A percentile compares a stretch with the other conserved stretches of the same genome.
Conservation (phyloP, 2,888 invertebrate species). For the Pyrgus malvae region DNA sequence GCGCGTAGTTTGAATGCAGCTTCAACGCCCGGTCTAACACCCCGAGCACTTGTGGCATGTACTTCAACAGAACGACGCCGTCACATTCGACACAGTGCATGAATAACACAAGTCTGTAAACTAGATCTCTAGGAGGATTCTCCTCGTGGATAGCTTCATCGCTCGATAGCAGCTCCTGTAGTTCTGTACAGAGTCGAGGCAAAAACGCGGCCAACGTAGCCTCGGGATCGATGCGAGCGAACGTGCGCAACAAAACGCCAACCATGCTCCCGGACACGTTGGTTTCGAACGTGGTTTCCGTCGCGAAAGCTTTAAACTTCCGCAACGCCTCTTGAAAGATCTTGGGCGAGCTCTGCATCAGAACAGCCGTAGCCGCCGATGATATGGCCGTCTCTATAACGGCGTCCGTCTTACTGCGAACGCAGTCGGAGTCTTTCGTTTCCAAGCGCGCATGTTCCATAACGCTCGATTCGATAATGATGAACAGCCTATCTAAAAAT, state of each 20-base stretch:
- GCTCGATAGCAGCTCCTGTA: slow-evolving; percentile 82
- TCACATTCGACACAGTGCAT: slow-evolving; percentile 87
- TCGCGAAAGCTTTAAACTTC: slow-evolving; percentile 88
- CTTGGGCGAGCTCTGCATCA: slow-evolving; percentile 87
- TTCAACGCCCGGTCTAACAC: slow-evolving; percentile 87
- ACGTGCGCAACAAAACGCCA: slow-evolving; percentile 86
- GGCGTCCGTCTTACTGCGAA: slow-evolving; percentile 86
- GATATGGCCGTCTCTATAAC: slow-evolving; percentile 87
- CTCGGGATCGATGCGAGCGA: slow-evolving; percentile 85
- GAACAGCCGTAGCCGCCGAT: slow-evolving; percentile 84
- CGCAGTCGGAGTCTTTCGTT: slow-evolving; percentile 79
- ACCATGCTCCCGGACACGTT: slow-evolving; percentile 91
- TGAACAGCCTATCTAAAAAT: slow-evolving; percentile 89
- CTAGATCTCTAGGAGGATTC: slow-evolving; percentile 88
- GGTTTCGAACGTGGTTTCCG: slow-evolving; percentile 89
- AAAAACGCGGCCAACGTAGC: slow-evolving; percentile 87
- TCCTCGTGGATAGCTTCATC: slow-evolving; percentile 88
- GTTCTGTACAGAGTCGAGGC: slow-evolving; percentile 86
- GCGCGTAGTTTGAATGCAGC: slow-evolving; percentile 85
- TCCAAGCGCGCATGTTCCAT: slow-evolving; percentile 86
- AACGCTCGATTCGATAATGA: slow-evolving; percentile 86
- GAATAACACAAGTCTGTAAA: slow-evolving; percentile 89
- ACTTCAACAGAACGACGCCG: slow-evolving; percentile 83
- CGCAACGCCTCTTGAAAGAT: slow-evolving; percentile 85
- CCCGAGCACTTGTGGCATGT: slow-evolving; percentile 83